Base-by-base conservation (phyloP, 2,797 vertebrate species). In the Myiotriccus ornatus region DNA sequence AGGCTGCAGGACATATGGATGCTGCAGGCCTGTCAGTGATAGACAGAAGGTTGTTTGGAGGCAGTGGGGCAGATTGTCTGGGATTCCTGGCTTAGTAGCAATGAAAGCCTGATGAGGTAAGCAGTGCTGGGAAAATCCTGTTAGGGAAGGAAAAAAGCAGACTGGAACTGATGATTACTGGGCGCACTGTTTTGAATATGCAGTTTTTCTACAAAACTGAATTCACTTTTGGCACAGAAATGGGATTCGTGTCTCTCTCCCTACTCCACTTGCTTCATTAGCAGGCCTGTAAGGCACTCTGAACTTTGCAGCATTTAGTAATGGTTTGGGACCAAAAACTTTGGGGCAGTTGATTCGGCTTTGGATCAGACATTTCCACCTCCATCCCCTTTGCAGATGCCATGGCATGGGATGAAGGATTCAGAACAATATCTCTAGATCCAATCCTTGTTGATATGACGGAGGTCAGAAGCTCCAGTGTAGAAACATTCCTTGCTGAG, bases 31-130 rank as follows among this genome's bases (percentile, higher is more conserved):
- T 91, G 67, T 43, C 83, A 87, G 93, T 53, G 87, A 87, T 28
- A 94, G 90, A 80, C 89, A 70, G 59, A 84, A 89, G 76, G 63
- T 79, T 93, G 83, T 90, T 94, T 60, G 81, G 90, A 91, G 82
- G 91, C 93, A 92, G 60, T 10, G 10, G 90, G 82, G 84, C 65
- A 84, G 91, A 95, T 93, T 92, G 93, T 92, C 88, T 87, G 89
- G 88, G 91, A 91, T 90, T 90, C 87, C 68, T 93, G 81, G 60
- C 64, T 95, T 76, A 83, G 63, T 13, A 78, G 84, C 86, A 92
- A n/a, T 83, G 74, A 89, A 92, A 84, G 59, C 70, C 68, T 75
- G 76, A 79, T 47, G 87, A 95, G 90, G 93, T 86, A 92, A 94
- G 57, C 39, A 84, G 53, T 60, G 50, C 55, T 94, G 64, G 90